These are phyloP conservation scores for Phyllotis vaccarum DNA, from an alignment of 2,797 vertebrate genomes.

Conservation along the genomic window DNA sequence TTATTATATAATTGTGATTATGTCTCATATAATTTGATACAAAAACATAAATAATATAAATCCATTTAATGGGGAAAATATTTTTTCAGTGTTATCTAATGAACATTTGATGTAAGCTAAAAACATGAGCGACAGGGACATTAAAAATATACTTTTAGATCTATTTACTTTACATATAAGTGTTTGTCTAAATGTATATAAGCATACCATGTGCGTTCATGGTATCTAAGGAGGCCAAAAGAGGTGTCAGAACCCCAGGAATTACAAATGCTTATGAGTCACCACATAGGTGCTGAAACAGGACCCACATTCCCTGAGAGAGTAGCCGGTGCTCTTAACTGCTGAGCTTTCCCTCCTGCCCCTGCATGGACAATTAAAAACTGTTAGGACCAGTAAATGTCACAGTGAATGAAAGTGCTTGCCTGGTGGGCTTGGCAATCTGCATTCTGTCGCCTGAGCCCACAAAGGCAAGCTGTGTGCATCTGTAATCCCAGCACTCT, in stretches of 20 bases:
- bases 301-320: not conserved
- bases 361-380: not conserved
- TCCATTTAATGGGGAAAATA: not conserved
- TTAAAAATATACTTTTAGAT: not conserved
- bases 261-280: not conserved
- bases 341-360: not conserved
- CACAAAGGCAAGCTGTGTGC: not conserved
- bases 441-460: not conserved
- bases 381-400: not conserved
- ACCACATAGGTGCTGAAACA: not conserved
- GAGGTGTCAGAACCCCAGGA: not conserved
- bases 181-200: not conserved
- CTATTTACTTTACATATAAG: not conserved
- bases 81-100: not conserved
- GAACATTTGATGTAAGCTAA: not conserved
- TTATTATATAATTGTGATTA: not conserved
- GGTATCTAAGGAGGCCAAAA: not conserved
- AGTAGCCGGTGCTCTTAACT: not conserved
- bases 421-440: not conserved
- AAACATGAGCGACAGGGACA: not conserved
- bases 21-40: not conserved
- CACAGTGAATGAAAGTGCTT: not conserved
- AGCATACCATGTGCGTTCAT: not conserved
- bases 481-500: not conserved
- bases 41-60: slow-evolving; percentile 17